phyloP scores from a whole-genome alignment of 2,113 vertebrate species.

The Zapornia atra region DNA sequence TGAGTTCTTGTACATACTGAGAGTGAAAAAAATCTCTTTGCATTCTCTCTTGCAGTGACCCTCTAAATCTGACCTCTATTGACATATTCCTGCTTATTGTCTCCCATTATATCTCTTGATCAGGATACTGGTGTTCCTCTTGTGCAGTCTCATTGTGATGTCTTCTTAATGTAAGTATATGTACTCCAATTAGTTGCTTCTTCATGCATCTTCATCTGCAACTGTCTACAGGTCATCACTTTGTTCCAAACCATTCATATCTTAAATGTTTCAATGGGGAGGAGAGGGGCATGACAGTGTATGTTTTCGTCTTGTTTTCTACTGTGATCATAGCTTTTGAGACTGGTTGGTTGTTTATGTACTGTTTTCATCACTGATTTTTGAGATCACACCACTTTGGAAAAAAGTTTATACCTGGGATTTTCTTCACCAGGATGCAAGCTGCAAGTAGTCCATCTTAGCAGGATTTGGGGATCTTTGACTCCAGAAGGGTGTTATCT shows the following conservation, averaged over 20 bases:
- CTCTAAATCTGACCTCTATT: constrained; percentile 45
- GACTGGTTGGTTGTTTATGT: constrained; percentile 7
- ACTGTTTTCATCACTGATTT: neutral
- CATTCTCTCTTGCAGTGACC: constrained; percentile 41
- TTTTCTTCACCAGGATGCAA: neutral
- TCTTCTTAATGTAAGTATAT: constrained; percentile 64
- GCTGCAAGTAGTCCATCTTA: neutral
- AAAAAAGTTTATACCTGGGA: neutral
- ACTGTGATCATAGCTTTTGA: constrained; percentile 35
- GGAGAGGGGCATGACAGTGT: constrained; percentile 3
- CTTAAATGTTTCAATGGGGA: neutral
- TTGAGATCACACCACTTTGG: neutral
- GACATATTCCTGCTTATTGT: constrained; percentile 52
- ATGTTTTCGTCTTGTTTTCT: constrained; percentile 46
- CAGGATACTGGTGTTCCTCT: constrained; percentile 50
- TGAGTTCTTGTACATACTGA: neutral
- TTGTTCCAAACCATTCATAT: constrained; percentile 33
- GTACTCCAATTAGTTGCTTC: constrained; percentile 36
- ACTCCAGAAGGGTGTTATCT: neutral
- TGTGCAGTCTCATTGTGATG: constrained; percentile 53
- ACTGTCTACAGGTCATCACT: neutral
- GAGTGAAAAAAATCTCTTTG: constrained; percentile 23
- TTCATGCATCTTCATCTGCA: constrained; percentile 22
- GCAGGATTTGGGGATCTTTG: neutral
- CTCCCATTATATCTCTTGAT: constrained; percentile 66